Evolutionary conservation across 2,888 invertebrate genomes (phyloP).

Genomic region (Euproctis similis): DNA sequence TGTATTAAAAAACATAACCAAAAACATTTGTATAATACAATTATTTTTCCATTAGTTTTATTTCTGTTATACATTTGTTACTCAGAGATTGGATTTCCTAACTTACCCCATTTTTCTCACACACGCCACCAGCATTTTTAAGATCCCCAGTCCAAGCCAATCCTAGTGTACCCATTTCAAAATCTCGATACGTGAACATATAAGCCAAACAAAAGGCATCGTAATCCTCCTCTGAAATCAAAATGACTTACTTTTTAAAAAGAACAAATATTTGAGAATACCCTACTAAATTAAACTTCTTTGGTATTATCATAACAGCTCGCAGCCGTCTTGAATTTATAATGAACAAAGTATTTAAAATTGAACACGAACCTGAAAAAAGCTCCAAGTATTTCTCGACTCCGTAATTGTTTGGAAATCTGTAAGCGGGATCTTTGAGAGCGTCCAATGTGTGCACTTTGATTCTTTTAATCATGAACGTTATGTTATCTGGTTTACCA

Average conservation of each 20-base stretch:
- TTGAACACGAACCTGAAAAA: conserved; percentile 84
- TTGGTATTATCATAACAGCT: too few species aligned
- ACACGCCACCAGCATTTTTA: conserved; percentile 97
- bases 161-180: conserved; percentile 96
- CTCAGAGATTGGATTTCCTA: too few species aligned
- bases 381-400: conserved; percentile 98
- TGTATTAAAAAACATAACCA: too few species aligned
- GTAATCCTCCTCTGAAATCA: conserved; percentile 92
- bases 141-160: conserved; percentile 98
- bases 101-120: conserved; percentile 95
- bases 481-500: conserved; percentile 92
- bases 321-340: too few species aligned
- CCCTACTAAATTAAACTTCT: too few species aligned
- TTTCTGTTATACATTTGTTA: too few species aligned
- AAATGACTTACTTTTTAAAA: conserved; percentile 4
- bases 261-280: too few species aligned
- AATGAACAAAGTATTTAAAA: too few species aligned
- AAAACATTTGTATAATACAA: too few species aligned
- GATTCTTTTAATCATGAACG: conserved; percentile 96
- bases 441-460: conserved; percentile 94
- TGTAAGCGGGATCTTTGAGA: conserved; percentile 88
- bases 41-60: too few species aligned
- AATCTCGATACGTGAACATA: conserved; percentile 98
- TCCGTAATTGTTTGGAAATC: conserved; percentile 96
- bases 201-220: conserved; percentile 99